A percentile compares a stretch with the other conserved stretches of the same genome.
phyloP scores from a whole-genome alignment of 2,797 vertebrate genomes.

The Macrochelys suwanniensis region DNA sequence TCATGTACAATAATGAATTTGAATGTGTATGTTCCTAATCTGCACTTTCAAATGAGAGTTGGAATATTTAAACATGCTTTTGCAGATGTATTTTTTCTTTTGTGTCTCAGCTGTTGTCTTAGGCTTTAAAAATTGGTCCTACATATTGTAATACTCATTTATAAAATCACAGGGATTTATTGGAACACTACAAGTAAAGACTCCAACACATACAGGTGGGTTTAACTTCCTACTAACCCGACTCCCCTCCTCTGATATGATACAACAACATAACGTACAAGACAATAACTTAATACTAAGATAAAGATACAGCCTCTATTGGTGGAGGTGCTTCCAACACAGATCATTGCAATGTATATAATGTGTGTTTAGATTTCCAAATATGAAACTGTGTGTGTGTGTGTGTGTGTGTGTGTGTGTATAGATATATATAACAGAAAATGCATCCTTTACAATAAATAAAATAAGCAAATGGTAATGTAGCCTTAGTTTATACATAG shows the following conservation, averaged over 20 bases:
- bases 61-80: neutral
- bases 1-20: neutral
- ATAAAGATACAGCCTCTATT: too few species aligned
- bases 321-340: too few species aligned
- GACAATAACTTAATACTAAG: too few species aligned
- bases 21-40: neutral
- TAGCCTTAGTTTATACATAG: neutral
- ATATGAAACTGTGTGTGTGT: too few species aligned
- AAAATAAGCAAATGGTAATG: neutral
- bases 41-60: neutral
- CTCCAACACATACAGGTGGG: too few species aligned
- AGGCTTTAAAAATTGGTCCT: neutral
- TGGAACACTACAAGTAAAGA: neutral
- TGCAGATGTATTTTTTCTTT: neutral
- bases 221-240: neutral
- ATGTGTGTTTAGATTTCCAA: too few species aligned
- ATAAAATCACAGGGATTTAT: fast-evolving
- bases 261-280: too few species aligned
- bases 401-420: too few species aligned
- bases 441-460: neutral
- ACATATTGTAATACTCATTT: neutral
- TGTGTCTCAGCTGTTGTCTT: neutral
- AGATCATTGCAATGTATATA: too few species aligned
- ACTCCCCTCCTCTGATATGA: fast-evolving
- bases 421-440: neutral